These are phyloP conservation scores for Setipinna tenuifilis DNA, from an alignment of 2,797 vertebrate species.

Conservation along the genomic window DNA sequence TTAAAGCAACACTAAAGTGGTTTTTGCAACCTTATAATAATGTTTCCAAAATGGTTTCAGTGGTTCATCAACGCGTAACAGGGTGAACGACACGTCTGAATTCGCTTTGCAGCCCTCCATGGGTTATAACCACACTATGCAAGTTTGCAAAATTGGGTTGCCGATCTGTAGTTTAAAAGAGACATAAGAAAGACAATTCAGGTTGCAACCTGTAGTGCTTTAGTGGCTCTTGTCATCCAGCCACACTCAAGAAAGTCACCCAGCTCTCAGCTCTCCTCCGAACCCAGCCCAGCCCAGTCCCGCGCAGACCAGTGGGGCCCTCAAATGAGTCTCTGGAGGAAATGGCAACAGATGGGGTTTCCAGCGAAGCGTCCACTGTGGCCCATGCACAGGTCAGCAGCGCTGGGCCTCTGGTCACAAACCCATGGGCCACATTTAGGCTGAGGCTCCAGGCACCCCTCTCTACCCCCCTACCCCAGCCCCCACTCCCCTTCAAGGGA, in stretches of 20 bases:
- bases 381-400: slow-evolving; percentile 65
- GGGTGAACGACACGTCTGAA: no score
- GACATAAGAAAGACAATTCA: no score
- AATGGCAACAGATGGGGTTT: slow-evolving; percentile 63
- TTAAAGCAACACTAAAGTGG: neutral
- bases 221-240: no score
- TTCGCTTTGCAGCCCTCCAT: no score
- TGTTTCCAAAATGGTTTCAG: no score
- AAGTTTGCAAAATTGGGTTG: no score
- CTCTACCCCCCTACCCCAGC: slow-evolving; percentile 54
- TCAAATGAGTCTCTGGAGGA: slow-evolving; percentile 42
- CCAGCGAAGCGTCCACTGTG: slow-evolving; percentile 66
- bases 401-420: slow-evolving; percentile 32
- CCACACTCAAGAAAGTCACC: neutral
- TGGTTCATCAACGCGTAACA: no score
- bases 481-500: slow-evolving; percentile 27
- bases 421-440: neutral
- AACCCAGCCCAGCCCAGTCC: neutral
- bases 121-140: no score
- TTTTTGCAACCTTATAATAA: neutral
- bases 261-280: neutral
- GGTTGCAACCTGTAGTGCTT: no score
- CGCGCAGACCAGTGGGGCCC: neutral
- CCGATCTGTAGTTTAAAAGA: no score
- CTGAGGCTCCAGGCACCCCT: neutral